Base-by-base conservation (phyloP, 2,888 invertebrate genomes). In the Capitulum mitella region DNA sequence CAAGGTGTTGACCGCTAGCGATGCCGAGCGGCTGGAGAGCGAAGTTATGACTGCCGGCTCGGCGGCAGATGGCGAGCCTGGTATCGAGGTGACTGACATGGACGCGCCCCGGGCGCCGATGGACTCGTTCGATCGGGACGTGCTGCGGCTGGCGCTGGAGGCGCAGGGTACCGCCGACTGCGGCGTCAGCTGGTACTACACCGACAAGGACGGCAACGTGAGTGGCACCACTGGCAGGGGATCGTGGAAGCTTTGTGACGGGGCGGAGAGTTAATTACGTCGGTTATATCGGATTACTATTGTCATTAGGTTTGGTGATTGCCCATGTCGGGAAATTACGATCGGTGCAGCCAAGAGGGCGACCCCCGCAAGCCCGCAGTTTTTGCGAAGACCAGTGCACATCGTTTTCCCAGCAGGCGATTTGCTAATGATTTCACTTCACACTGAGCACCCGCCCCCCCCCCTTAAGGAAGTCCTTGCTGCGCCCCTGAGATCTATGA, bases 91-190 rank as follows among this genome's bases (percentile, higher is more conserved):
- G 29, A 0, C 43, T 43, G 64, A 64, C 19, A 26, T 40, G 8
- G 40, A 37, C 26, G 1, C 3, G 87, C 86, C 54, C 32, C 37
- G 43, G 19, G 64, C 32, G 37, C 43, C 8, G n/a, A 32, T 61
- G 26, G 46, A 26, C 48, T 32, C 46, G 14, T 43, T 76, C 76
- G 76, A 76, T 46, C 46, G 76, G 3, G 76, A 76, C 3, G 29
- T 76, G 46, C 29, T 76, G 29, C 76, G 32, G 3, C n/a, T 76
- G 76, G 76, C 76, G 1, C 76, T 76, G 46, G 76, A 76, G 46
- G 76, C 76, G 3, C 76, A 76, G 76, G 43, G 46, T 19, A 0
- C 14, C 26, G 46, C 76, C 76, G 76, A 76, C 29, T 76, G 76
- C 46, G 76, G 76, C 1, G 76, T 76, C 76, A 76, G 76, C 76